phyloP scores from a whole-genome alignment of 2,113 vertebrate species.

The Aptenodytes patagonicus region DNA sequence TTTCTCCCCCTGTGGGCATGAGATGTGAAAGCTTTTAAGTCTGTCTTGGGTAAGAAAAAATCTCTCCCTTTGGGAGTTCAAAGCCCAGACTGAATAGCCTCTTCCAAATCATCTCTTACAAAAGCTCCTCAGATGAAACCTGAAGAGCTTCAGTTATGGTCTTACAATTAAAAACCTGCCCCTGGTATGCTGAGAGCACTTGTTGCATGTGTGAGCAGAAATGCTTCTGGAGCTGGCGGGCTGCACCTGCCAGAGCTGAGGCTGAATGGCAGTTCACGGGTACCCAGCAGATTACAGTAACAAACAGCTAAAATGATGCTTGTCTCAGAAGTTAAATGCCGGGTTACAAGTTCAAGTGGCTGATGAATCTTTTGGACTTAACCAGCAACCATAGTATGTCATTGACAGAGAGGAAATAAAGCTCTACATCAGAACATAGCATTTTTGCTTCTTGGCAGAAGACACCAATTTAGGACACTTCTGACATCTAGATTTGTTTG shows the following conservation, averaged over 20 bases:
- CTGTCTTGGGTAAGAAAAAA: not conserved
- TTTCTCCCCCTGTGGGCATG: not conserved
- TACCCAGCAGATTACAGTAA: not conserved
- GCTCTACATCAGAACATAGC: not conserved
- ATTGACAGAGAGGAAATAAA: not conserved
- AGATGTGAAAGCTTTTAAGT: not conserved
- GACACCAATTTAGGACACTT: not conserved
- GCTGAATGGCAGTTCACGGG: not conserved
- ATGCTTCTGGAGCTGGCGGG: not conserved
- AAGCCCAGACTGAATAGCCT: not conserved
- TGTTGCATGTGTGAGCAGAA: not conserved
- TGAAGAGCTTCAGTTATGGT: not conserved
- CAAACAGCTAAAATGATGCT: not conserved
- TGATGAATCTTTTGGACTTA: slow-evolving; percentile 22
- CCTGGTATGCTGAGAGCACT: not conserved
- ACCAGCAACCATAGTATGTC: not conserved
- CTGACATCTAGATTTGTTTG: not conserved
- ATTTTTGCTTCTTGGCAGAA: not conserved
- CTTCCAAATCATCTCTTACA: not conserved
- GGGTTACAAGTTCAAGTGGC: not conserved
- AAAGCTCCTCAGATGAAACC: not conserved
- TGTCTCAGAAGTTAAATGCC: slow-evolving; percentile 21
- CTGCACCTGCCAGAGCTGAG: not conserved
- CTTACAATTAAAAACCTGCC: slow-evolving; percentile 16
- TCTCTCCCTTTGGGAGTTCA: not conserved